Conservation (phyloP, 2,797 vertebrate genomes). For the Melanotaenia nigrans region DNA sequence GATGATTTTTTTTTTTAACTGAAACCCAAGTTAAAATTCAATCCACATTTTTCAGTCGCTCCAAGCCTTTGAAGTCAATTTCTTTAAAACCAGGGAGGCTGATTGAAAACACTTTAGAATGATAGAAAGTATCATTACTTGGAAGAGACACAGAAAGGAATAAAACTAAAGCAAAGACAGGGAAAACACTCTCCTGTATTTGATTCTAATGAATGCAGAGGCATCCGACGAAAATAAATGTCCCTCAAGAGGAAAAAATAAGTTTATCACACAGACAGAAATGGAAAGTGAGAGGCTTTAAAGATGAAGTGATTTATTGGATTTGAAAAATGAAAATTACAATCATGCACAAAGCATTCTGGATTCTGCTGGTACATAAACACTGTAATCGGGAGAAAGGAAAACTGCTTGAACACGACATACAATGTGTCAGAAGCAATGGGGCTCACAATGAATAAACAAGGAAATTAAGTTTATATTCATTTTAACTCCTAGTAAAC, state of each 20-base stretch:
- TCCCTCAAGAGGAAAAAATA: slow-evolving; percentile 58
- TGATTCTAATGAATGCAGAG: slow-evolving; percentile 71
- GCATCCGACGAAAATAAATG: slow-evolving; percentile 69
- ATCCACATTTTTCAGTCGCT: slow-evolving; percentile 59
- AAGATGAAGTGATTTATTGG: slow-evolving; percentile 43
- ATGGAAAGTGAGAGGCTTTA: slow-evolving; percentile 51
- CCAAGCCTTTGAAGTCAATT: slow-evolving; percentile 64
- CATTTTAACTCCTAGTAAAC: slow-evolving; percentile 17
- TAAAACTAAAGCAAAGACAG: slow-evolving; percentile 31
- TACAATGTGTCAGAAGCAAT: slow-evolving; percentile 38
- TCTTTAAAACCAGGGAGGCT: slow-evolving; percentile 62
- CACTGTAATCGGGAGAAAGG: slow-evolving; percentile 34
- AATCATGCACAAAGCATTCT: slow-evolving; percentile 46
- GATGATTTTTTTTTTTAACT: slow-evolving; percentile 42
- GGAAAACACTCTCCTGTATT: slow-evolving; percentile 45
- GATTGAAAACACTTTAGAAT: slow-evolving; percentile 69
- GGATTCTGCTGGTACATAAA: slow-evolving; percentile 50
- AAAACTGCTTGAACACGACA: slow-evolving; percentile 17
- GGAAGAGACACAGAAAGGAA: slow-evolving; percentile 50
- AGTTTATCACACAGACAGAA: slow-evolving; percentile 55
- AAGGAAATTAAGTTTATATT: slow-evolving; percentile 28
- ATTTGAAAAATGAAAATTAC: slow-evolving; percentile 62
- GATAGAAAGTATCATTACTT: slow-evolving; percentile 70
- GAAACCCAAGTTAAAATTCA: slow-evolving; percentile 62
- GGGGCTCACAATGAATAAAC: slow-evolving; percentile 33